Conservation (phyloP, 2,797 vertebrate species). For the Eutrigla gurnardus region DNA sequence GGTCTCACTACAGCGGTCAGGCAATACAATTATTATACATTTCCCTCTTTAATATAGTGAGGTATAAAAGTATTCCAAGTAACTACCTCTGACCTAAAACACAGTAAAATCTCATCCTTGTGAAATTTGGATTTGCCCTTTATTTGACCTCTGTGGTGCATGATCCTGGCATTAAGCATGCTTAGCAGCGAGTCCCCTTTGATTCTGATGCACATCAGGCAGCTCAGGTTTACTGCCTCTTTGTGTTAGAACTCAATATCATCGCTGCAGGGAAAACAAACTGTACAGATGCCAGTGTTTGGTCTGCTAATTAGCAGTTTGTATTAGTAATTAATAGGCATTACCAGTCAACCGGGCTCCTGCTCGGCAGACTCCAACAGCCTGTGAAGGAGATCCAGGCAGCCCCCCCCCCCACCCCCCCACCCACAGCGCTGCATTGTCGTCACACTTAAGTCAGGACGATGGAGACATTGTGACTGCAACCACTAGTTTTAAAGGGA, state of each 20-base stretch:
- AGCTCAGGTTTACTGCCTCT: constrained; percentile 73
- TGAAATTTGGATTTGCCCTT: constrained; percentile 42
- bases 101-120: constrained; percentile 15
- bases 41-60: neutral
- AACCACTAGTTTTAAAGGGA: constrained; percentile 19
- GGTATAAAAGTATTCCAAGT: neutral
- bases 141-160: constrained; percentile 40
- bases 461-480: constrained; percentile 22
- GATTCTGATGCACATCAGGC: constrained; percentile 64
- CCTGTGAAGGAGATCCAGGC: constrained; percentile 79
- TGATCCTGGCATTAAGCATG: constrained; percentile 50
- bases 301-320: constrained; percentile 84
- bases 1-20: neutral
- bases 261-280: constrained; percentile 79
- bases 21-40: neutral
- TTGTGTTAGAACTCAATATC: constrained; percentile 76
- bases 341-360: constrained; percentile 80
- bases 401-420: constrained; percentile 45
- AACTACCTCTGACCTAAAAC: constrained; percentile 7
- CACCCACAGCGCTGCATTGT: constrained; percentile 48
- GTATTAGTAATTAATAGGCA: constrained; percentile 85
- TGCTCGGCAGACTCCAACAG: constrained; percentile 68
- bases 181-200: constrained; percentile 56
- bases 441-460: constrained; percentile 40
- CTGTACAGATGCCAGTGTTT: constrained; percentile 83